These are phyloP conservation scores for Molossus molossus DNA, from an alignment of 2,797 vertebrate genomes.

Conservation along the genomic window DNA sequence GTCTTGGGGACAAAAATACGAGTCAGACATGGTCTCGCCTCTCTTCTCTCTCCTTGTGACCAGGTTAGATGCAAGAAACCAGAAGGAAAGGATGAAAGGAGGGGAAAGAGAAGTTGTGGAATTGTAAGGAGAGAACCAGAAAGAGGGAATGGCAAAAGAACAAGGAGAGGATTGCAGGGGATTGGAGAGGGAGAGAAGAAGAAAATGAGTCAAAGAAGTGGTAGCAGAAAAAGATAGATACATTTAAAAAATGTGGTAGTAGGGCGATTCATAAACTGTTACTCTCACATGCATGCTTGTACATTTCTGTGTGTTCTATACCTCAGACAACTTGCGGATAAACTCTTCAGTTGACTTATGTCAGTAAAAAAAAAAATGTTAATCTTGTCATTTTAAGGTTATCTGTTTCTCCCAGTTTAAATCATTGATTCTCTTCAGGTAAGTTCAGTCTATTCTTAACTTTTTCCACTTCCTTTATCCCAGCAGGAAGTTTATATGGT, in stretches of 20 bases:
- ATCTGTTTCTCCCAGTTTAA: constrained; percentile 65
- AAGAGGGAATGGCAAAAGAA: background rate
- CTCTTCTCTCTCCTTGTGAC: background rate
- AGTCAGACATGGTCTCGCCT: background rate
- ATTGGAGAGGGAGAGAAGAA: background rate
- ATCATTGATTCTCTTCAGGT: constrained; percentile 54
- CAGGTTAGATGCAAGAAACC: background rate
- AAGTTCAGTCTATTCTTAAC: background rate
- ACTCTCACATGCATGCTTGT: background rate
- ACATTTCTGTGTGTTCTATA: constrained; percentile 60
- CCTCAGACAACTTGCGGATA: constrained; percentile 56
- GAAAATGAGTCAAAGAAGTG: background rate
- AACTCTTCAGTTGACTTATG: constrained; percentile 10
- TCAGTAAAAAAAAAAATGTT: constrained; percentile 68
- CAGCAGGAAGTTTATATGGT: background rate
- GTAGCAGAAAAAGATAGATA: background rate
- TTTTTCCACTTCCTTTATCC: background rate
- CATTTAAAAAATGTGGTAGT: background rate
- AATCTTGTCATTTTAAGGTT: constrained; percentile 72
- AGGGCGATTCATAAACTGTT: background rate
- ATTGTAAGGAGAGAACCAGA: background rate
- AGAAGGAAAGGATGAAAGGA: background rate
- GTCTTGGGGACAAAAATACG: constrained; percentile 33
- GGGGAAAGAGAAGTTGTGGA: background rate
- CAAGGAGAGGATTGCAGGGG: background rate